Conservation (phyloP, 37 sponge, comb jelly and placozoan species). For the Chondrosia reniformis region DNA sequence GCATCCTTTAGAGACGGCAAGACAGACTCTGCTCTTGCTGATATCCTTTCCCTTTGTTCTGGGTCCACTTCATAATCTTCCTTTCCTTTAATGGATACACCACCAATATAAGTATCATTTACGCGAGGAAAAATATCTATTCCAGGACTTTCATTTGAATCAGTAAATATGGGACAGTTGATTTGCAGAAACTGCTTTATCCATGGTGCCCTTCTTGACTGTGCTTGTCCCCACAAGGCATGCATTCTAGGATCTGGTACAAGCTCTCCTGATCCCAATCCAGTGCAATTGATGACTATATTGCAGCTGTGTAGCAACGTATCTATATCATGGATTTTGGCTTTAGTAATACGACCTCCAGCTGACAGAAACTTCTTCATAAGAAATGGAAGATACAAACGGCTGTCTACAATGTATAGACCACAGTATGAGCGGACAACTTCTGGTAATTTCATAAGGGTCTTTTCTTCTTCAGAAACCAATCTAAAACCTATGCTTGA, state of each 20-base stretch:
- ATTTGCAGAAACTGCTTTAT: conserved; percentile 12
- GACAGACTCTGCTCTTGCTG: background rate
- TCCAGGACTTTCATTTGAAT: background rate
- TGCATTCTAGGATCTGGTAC: conserved; percentile 13
- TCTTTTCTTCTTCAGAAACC: background rate
- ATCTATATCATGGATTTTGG: background rate
- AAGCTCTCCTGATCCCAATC: conserved; percentile 39
- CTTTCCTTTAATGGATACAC: background rate
- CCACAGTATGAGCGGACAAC: background rate
- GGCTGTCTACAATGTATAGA: conserved; percentile 9
- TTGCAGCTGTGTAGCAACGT: conserved; percentile 18
- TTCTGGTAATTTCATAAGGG: background rate
- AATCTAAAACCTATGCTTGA: background rate
- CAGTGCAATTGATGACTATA: conserved; percentile 55
- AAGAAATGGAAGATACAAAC: conserved; percentile 36
- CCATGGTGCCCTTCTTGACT: conserved; percentile 34
- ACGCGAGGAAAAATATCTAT: conserved; percentile 25
- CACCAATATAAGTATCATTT: conserved; percentile 20
- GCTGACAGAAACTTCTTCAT: background rate
- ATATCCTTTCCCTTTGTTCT: background rate
- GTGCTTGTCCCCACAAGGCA: conserved; percentile 38
- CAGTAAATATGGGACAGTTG: background rate
- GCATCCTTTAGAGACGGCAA: conserved; percentile 28
- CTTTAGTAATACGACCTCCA: conserved; percentile 6
- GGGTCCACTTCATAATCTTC: background rate